Evolutionary conservation across 2,797 vertebrate genomes (phyloP), one percentile per base, ranked within the genome.

Genomic region (Centropyge bicolor): DNA sequence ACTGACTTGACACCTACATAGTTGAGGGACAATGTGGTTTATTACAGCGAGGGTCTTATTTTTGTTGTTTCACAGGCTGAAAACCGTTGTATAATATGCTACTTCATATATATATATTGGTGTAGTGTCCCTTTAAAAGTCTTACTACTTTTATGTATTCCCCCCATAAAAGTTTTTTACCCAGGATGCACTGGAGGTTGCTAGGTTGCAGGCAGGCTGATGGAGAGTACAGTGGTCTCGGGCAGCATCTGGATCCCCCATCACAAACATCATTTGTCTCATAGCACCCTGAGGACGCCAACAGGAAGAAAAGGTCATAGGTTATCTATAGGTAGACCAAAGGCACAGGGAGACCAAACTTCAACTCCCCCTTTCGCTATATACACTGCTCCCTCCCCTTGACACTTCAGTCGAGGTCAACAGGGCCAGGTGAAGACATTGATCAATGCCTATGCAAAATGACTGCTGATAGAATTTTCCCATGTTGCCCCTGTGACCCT

Each of bases 211-310:
- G 0, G 20, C 57, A 0, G 89, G 84, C 51, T 11, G 81, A 78
- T 91, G 81, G 69, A 85, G 84, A 40, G 0, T 82, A 77, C 96
- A 97, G 46, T 94, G 94, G 57, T 94, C 80, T 0, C 66, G 24
- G 4, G 96, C 96, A 0, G 95, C 94, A 10, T 85, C 82, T 5
- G 95, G 83, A 61, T 96, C 94, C 16, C 95, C 96, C 95, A 96
- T 96, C 74, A 95, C 19, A 16, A 97, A 96, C 60, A 89, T 93
- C 82, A 97, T 88, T 71, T 96, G 95, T 27, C 93, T 94, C n/a
- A 96, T 78, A 31, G 92, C 75, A 1, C 96, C 96, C 96, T 97
- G 90, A 49, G 77, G 84, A 91, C 19, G 79, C 43, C 86, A 57
- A 80, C 31, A 54, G 38, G 54, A 72, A 49, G 31, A 74, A 22